These are phyloP conservation scores for Aspidoscelis tigris DNA, from an alignment of 2,113 vertebrate genomes.

Conservation along the genomic window DNA sequence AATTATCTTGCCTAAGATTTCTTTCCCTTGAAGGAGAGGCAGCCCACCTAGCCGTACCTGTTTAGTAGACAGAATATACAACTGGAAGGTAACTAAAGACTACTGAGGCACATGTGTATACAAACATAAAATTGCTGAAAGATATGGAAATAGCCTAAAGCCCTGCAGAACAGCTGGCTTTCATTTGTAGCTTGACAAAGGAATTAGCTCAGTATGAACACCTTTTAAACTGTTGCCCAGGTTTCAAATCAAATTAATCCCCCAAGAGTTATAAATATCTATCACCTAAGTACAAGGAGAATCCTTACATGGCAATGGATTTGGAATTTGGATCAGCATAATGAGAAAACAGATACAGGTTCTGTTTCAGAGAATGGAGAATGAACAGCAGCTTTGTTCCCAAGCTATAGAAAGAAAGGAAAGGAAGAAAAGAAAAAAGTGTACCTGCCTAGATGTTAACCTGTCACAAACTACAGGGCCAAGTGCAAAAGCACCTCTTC, in stretches of 20 bases:
- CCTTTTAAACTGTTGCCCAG: background rate
- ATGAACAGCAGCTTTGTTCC: background rate
- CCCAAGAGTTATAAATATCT: slow-evolving; percentile 6
- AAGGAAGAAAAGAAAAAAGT: background rate
- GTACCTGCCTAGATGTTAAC: no score
- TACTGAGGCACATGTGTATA: rapidly evolving
- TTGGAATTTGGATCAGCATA: background rate
- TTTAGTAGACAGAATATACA: background rate
- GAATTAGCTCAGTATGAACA: slow-evolving; percentile 18
- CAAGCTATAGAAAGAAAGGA: background rate
- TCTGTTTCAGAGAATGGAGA: background rate
- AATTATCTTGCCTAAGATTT: background rate
- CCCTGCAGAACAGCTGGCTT: background rate
- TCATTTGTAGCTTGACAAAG: background rate
- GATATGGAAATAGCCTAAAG: slow-evolving; percentile 22
- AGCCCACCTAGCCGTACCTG: background rate
- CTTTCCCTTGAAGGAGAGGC: background rate
- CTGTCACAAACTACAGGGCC: no score
- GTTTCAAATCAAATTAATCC: background rate
- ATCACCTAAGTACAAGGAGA: background rate
- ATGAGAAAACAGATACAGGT: background rate
- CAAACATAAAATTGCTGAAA: rapidly evolving
- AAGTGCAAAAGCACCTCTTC: no score
- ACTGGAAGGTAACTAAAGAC: background rate
- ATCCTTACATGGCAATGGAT: background rate